phyloP scores from a whole-genome alignment of 1,140 invertebrate genomes.

The Augochlora pura region DNA sequence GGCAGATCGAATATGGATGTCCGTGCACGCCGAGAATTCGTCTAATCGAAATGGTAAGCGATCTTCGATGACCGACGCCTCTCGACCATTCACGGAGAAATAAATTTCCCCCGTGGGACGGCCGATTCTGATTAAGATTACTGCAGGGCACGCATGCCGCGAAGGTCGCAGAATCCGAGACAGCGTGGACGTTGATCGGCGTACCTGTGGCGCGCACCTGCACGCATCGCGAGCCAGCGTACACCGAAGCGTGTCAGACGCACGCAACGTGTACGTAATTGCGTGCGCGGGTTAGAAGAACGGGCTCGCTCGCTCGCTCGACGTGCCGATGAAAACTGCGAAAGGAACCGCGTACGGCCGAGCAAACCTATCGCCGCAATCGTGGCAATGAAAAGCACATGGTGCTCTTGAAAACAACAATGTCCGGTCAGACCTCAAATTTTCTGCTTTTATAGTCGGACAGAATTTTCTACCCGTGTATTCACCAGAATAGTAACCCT shows the following conservation, averaged over 20 bases:
- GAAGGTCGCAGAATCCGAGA: slow-evolving; percentile 33
- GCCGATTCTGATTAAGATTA: slow-evolving; percentile 39
- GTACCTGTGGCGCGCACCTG: slow-evolving; percentile 41
- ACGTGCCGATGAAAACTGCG: slow-evolving; percentile 16
- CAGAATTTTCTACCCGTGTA: no score
- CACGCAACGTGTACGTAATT: slow-evolving; percentile 39
- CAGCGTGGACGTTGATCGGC: neutral
- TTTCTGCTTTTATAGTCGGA: no score
- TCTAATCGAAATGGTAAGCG: slow-evolving; percentile 8
- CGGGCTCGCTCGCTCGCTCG: slow-evolving; percentile 12
- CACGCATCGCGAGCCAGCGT: slow-evolving; percentile 38
- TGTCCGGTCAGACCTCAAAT: no score
- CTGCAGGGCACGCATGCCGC: slow-evolving; percentile 17
- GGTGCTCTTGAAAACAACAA: no score
- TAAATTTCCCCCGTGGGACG: slow-evolving; percentile 34
- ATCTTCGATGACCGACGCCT: slow-evolving; percentile 10
- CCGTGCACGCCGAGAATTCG: neutral
- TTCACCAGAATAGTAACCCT: no score
- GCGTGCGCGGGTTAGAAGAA: slow-evolving; percentile 51
- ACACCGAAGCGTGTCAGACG: slow-evolving; percentile 41
- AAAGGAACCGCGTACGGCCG: slow-evolving; percentile 9
- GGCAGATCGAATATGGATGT: neutral
- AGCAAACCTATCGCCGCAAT: neutral
- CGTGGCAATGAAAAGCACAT: neutral
- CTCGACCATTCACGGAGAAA: slow-evolving; percentile 29